phyloP scores from a whole-genome alignment of 2,113 vertebrate species.

The Scomber colias region DNA sequence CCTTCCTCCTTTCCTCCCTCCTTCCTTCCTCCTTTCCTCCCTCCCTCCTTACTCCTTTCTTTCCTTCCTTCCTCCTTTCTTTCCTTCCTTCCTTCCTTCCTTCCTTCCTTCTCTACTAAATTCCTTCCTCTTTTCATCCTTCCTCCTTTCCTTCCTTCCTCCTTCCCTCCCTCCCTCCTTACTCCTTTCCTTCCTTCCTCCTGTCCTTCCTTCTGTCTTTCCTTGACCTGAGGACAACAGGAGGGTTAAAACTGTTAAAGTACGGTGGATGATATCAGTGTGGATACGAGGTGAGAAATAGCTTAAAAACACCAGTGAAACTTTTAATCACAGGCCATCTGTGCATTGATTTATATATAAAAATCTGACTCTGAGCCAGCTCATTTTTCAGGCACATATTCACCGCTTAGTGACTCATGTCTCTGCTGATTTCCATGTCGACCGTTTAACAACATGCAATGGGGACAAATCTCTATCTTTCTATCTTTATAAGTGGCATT shows the following conservation, averaged over 20 bases:
- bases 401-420: slow-evolving; percentile 26
- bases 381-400: slow-evolving; percentile 26
- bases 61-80: too few relatives aligned
- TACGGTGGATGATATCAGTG: not conserved
- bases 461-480: not conserved
- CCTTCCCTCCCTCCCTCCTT: too few relatives aligned
- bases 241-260: not conserved
- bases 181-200: too few relatives aligned
- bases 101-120: too few relatives aligned
- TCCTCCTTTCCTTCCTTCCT: too few relatives aligned
- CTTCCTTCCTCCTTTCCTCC: too few relatives aligned
- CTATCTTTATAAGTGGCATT: not conserved
- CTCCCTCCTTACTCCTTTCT: too few relatives aligned
- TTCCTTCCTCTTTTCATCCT: too few relatives aligned
- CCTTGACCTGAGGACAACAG: too few relatives aligned
- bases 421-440: slow-evolving; percentile 25
- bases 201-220: too few relatives aligned
- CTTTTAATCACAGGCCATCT: slow-evolving; percentile 53
- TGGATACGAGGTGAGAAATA: slow-evolving; percentile 8
- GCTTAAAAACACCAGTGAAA: slow-evolving; percentile 30
- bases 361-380: slow-evolving; percentile 36
- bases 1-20: too few relatives aligned
- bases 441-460: slow-evolving; percentile 6
- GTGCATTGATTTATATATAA: slow-evolving; percentile 41
- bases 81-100: too few relatives aligned